Base-by-base conservation (phyloP, 2,113 vertebrate genomes). In the Sus scrofa region DNA sequence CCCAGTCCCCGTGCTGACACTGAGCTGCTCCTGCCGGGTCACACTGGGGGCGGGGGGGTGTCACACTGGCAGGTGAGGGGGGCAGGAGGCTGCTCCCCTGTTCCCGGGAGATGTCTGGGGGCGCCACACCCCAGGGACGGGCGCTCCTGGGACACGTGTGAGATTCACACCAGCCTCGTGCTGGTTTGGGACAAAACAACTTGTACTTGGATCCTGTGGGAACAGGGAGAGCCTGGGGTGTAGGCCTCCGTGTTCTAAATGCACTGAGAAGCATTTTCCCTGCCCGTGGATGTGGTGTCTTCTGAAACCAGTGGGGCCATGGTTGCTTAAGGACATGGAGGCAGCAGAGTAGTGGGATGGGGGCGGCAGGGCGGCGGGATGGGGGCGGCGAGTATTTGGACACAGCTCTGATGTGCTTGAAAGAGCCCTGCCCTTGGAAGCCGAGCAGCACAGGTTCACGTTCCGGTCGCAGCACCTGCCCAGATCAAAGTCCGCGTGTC, bases 1-100 rank as follows among this genome's bases (percentile, higher is more conserved):
- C 9, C 75, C 13, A 19, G 1, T 27, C 13, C 26, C 2, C 0
- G 2, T 7, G 14, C 63, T 24, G 8, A 30, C 1, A 0, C 50
- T 1, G 0, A 14, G 56, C 50, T 39, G 0, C n/a, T 11, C 18
- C 5, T 6, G 10, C 5, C 18, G 32, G 54, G 30, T 54, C 70
- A 26, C 39, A 14, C 7, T 62, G 74, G 18, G 0, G 63, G n/a
- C n/a, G n/a, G n/a, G n/a, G n/a, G n/a, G n/a, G n/a, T n/a, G n/a
- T n/a, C n/a, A n/a, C n/a, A n/a, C n/a, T n/a, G n/a, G n/a, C n/a
- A n/a, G 11, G 13, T 3, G 74, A n/a, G 39, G 44, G n/a, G 0
- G 0, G 27, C 0, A 1, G 60, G 4, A 8, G 75, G 7, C 1
- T 7, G 5, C 19, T 32, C 86, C 56, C 19, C 27, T 12, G 39